Percentiles rank a stretch among this genome's conserved stretches.
Conservation (phyloP, 2,797 vertebrate genomes). For the Eidolon dupreanum region DNA sequence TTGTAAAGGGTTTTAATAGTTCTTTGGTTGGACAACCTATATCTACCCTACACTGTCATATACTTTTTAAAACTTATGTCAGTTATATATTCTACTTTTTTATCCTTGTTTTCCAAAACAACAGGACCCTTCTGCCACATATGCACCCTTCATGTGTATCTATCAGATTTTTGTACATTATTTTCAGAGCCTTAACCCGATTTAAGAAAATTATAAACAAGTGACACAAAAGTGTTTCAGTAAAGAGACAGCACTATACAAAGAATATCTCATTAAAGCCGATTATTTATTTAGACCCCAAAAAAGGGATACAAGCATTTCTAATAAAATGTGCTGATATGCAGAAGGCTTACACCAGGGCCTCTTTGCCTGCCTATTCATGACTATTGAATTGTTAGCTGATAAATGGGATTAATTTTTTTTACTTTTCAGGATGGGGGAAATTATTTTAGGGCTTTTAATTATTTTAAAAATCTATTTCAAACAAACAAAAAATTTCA, state of each 20-base stretch:
- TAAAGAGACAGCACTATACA: not conserved
- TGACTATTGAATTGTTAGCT: not conserved
- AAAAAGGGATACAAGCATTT: not conserved
- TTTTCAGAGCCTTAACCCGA: conserved; percentile 32
- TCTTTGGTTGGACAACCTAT: not conserved
- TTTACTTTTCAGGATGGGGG: not conserved
- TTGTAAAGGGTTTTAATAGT: not conserved
- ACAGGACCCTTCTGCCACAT: not conserved
- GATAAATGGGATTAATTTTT: not conserved
- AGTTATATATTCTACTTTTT: not conserved
- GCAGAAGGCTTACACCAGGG: not conserved
- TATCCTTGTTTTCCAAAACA: conserved; percentile 16
- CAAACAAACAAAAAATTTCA: conserved; percentile 48
- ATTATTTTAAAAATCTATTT: conserved; percentile 15
- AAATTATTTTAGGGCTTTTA: conserved; percentile 10
- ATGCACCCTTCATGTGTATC: not conserved
- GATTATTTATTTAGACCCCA: not conserved
- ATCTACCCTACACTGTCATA: not conserved
- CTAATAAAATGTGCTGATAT: not conserved
- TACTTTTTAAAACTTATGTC: not conserved
- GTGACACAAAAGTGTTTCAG: not conserved
- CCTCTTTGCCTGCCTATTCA: not conserved
- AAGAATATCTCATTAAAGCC: conserved; percentile 15
- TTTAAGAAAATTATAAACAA: conserved; percentile 19
- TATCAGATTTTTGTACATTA: not conserved